phyloP scores from a whole-genome alignment of 2,888 invertebrate genomes.

The Drosophila stalkeri region DNA sequence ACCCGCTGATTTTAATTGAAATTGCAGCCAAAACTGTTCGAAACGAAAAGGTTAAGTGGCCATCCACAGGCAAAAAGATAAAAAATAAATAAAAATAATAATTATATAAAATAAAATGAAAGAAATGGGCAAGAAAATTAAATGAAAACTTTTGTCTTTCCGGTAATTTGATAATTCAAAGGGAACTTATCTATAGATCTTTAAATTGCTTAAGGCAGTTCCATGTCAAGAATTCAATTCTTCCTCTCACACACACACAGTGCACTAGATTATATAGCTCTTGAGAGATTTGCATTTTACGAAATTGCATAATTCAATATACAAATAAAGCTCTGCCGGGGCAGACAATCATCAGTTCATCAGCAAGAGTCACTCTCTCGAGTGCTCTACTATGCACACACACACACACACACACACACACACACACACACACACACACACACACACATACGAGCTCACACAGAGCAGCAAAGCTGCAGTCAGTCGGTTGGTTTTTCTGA shows the following conservation, averaged over 20 bases:
- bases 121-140: slow-evolving; percentile 25
- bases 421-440: no score
- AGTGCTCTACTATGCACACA: slow-evolving; percentile 9
- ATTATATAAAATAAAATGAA: not conserved
- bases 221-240: not conserved
- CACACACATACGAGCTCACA: slow-evolving; percentile 4
- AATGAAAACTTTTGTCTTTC: slow-evolving; percentile 31
- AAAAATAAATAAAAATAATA: not conserved
- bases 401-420: no score
- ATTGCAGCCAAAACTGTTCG: slow-evolving; percentile 41
- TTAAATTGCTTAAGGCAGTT: not conserved
- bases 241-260: no score
- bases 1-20: slow-evolving; percentile 65
- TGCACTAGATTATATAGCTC: not conserved
- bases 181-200: not conserved
- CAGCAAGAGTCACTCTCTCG: slow-evolving; percentile 18
- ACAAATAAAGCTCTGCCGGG: slow-evolving; percentile 21
- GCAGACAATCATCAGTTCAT: slow-evolving; percentile 34
- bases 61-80: not conserved
- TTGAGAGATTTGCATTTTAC: slow-evolving; percentile 1
- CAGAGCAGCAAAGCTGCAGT: not conserved
- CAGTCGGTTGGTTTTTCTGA: slow-evolving; percentile 19
- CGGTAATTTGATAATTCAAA: slow-evolving; percentile 29
- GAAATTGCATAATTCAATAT: slow-evolving; percentile 45
- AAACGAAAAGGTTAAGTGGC: slow-evolving; percentile 40